Conservation (phyloP, 2,888 invertebrate genomes). For the Stenotaenia linearis region DNA sequence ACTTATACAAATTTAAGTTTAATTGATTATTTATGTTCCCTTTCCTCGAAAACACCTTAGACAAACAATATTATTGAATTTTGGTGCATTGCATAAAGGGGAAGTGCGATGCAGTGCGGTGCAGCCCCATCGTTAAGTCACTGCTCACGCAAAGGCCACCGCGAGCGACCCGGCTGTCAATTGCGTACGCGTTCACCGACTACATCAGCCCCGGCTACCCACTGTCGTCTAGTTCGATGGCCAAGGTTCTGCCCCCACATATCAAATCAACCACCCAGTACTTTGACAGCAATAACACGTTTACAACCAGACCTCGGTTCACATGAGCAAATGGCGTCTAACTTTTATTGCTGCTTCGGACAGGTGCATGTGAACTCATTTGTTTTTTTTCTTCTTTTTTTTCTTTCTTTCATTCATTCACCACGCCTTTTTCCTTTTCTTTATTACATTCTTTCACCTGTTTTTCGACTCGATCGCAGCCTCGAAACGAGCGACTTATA, state of each 20-base stretch:
- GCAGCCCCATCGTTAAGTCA: not conserved
- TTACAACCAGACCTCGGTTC: not conserved
- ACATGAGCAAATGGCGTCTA: not conserved
- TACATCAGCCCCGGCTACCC: not conserved
- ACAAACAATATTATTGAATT: not conserved
- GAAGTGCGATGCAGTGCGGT: not conserved
- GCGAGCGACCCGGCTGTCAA: not conserved
- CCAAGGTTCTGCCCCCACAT: too few species aligned
- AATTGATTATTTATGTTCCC: too few species aligned
- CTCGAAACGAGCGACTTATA: not conserved
- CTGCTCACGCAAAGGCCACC: not conserved
- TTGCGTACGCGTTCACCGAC: not conserved
- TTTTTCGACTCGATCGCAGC: not conserved
- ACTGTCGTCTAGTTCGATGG: not conserved
- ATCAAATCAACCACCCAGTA: not conserved
- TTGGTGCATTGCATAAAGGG: not conserved
- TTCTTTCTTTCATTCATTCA: not conserved
- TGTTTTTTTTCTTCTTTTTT: not conserved
- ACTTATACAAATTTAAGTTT: too few species aligned
- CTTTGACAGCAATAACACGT: not conserved
- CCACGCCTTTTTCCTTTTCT: not conserved
- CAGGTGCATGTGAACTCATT: not conserved
- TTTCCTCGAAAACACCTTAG: too few species aligned
- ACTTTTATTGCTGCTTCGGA: not conserved
- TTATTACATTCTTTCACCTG: not conserved